A percentile compares a stretch with the other conserved stretches of the same genome.
Evolutionary conservation across 2,888 invertebrate species (phyloP).

Genomic region (Mythimna albipuncta): DNA sequence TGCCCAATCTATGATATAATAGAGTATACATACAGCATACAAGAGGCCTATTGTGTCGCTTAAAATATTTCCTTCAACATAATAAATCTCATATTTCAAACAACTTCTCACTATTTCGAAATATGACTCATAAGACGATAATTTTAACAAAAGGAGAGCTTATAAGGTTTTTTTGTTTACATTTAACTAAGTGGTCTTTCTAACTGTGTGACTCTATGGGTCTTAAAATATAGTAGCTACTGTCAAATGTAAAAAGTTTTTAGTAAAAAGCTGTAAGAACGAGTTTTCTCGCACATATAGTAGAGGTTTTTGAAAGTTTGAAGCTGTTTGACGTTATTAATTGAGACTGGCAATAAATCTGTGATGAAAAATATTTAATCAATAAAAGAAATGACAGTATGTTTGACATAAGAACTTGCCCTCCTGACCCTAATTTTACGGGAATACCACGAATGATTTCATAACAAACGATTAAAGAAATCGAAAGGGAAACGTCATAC

Average conservation of each 20-base stretch:
- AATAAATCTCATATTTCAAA: conserved; percentile 33
- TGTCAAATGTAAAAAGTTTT: not conserved
- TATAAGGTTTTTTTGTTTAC: conserved; percentile 26
- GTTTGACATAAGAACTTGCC: not conserved
- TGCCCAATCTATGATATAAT: not conserved
- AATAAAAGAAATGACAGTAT: not conserved
- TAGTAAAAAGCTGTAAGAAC: not conserved
- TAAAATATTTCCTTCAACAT: conserved; percentile 37
- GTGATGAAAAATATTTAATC: not conserved
- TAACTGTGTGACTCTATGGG: not conserved
- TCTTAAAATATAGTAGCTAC: not conserved
- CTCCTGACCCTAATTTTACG: conserved; percentile 9
- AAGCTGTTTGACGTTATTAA: no score
- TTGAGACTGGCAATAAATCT: not conserved
- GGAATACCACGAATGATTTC: not conserved
- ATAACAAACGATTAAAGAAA: not conserved
- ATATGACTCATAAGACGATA: conserved; percentile 26
- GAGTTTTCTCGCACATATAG: not conserved
- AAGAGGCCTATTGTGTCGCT: conserved; percentile 18
- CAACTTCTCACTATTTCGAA: conserved; percentile 13
- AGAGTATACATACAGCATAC: not conserved
- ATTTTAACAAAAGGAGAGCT: conserved; percentile 18
- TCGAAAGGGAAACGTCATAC: not conserved
- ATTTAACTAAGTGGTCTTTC: conserved; percentile 18
- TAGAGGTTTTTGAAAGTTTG: no score